These are phyloP conservation scores for Drosophila funebris DNA, from an alignment of 1,140 invertebrate species.

Conservation along the genomic window DNA sequence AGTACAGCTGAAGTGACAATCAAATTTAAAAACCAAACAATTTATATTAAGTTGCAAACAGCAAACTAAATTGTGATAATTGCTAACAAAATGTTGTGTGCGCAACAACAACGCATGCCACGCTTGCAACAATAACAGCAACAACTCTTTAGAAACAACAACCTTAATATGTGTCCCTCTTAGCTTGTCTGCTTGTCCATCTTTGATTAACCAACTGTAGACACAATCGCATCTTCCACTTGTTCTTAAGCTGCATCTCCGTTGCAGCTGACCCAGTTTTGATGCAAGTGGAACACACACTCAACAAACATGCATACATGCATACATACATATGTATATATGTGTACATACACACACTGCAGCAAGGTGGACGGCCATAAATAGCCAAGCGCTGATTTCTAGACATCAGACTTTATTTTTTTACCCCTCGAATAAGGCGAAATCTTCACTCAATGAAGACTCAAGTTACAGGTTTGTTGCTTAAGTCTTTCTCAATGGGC, in stretches of 20 bases:
- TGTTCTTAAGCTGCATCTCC: constrained; percentile 35
- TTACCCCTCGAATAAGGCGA: constrained; percentile 14
- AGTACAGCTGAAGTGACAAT: constrained; percentile 66
- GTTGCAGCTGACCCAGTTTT: constrained; percentile 72
- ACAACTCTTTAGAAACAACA: constrained; percentile 26
- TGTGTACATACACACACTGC: not conserved
- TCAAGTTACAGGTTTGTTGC: constrained; percentile 49
- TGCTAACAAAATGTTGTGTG: constrained; percentile 73
- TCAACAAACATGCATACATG: constrained; percentile 12
- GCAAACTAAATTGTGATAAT: constrained; percentile 62
- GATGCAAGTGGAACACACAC: constrained; percentile 78
- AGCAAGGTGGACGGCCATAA: constrained; percentile 61
- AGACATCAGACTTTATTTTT: constrained; percentile 17
- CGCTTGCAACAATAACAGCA: constrained; percentile 47
- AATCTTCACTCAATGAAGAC: constrained; percentile 39
- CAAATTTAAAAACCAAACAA: constrained; percentile 46
- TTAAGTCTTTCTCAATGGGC: constrained; percentile 58
- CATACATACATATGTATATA: not conserved
- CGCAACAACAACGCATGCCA: constrained; percentile 41
- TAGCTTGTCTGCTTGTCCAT: not conserved
- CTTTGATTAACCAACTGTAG: constrained; percentile 24
- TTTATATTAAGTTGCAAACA: constrained; percentile 20
- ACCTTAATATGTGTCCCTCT: constrained; percentile 31
- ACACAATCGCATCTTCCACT: constrained; percentile 34
- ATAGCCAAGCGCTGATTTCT: constrained; percentile 56